Base-by-base conservation (phyloP, 1,140 invertebrate species). In the Cecropterus lyciades region DNA sequence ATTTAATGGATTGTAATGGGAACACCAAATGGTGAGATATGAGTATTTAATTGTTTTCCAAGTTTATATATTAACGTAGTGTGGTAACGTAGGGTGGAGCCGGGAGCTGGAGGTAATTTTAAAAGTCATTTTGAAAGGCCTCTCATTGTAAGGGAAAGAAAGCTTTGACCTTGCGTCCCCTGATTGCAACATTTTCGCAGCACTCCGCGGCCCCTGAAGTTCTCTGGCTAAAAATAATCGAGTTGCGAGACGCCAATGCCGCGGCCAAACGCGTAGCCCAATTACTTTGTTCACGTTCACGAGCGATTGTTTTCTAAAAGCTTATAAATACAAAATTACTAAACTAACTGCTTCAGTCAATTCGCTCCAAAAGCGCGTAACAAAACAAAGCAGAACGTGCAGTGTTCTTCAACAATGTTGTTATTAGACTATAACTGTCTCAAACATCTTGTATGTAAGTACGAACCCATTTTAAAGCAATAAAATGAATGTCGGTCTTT, bases 171-270 rank as follows among this genome's bases (percentile, higher is more conserved):
- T 68, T 60, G 60, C 49, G 60, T 70, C 71, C 71, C 65, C 66
- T 53, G 64, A 63, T 73, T 64, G 53, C 55, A 67, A 40, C 40
- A 57, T 65, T 59, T 70, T 70, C 57, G 37, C 65, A 37, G 30
- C 53, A 46, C 63, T 51, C 53, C 45, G 57, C 60, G 65, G 68
- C 70, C 68, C 56, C 72, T 62, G 63, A 64, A 74, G 65, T 70
- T 74, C 67, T 67, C 53, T n/a, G 51, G 62, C 70, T 78, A 78
- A 78, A 78, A 69, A 78, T 78, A 78, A 69, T 69, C 62, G 8
- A 49, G 53, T 70, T 66, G 59, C 68, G 66, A 75, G 68, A 73
- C 73, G 73, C 71, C 70, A 75, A 75, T 75, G 69, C 72, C 72
- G 72, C 72, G 73, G 80, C 72, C 76, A 73, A 70, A 72, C 69